A percentile compares a stretch with the other conserved stretches of the same genome.
Conservation (phyloP, 2,113 vertebrate genomes). For the Pseudopipra pipra region DNA sequence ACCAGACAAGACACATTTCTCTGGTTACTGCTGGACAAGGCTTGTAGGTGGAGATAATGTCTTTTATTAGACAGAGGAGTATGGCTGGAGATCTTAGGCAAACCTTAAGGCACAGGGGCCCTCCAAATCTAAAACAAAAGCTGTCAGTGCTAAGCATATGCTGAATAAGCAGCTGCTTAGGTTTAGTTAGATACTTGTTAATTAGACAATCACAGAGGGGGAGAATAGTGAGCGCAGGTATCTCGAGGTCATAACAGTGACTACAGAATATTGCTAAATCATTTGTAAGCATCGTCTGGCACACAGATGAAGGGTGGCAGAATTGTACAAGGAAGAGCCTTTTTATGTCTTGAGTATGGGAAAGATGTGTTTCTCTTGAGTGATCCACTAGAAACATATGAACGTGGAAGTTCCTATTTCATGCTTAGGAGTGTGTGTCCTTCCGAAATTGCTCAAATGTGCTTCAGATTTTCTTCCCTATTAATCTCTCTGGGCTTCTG, state of each 20-base stretch:
- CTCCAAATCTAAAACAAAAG: neutral
- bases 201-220: neutral
- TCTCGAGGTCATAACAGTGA: fast-evolving
- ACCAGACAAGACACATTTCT: neutral
- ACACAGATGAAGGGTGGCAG: neutral
- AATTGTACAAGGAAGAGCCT: neutral
- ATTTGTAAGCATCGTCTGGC: neutral
- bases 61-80: neutral
- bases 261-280: neutral
- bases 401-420: neutral
- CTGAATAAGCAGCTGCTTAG: neutral
- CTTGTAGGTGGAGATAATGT: neutral
- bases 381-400: neutral
- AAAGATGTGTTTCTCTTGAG: neutral
- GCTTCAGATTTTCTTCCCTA: neutral
- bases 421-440: neutral
- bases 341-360: neutral
- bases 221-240: neutral
- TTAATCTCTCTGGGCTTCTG: neutral
- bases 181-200: neutral
- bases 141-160: neutral
- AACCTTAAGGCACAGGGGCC: neutral
- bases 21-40: neutral
- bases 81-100: neutral
- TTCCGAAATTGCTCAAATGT: neutral